Base-by-base conservation (phyloP, 1,140 invertebrate species). In the Bradysia coprophila region DNA sequence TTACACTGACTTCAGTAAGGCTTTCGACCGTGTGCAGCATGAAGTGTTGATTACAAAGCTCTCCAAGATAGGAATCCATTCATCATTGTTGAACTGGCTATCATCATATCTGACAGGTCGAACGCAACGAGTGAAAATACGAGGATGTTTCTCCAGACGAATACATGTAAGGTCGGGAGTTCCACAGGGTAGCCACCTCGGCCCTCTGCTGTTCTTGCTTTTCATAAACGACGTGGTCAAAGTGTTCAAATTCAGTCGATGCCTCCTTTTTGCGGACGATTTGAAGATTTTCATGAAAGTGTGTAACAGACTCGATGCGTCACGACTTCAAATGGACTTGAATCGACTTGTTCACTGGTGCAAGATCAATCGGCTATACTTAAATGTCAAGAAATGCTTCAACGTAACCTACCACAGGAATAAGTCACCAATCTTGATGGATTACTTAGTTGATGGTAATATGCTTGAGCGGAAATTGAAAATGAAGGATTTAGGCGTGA, bases 1-100 rank as follows among this genome's bases (percentile, higher is more conserved):
- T 21, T 45, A 47, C 37, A 47, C 43, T 31, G 28, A 31, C n/a
- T 31, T 31, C 28, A 9, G 8, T 9, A 31, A 31, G n/a, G 28
- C 28, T n/a, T 48, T 46, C 31, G 45, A 48, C 42, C 21, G 21
- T 4, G 32, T 48, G 21, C n/a, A 42, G 21, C 47, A 48, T 39
- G 21, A 33, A 22, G 16, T 48, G 21, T n/a, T 46, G 18, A 13
- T 40, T 33, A 9, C 16, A 21, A 46, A 44, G 40, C 22, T 46
- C 15, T 31, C 8, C 8, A 31, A 31, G n/a, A 8, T 31, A 8
- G 28, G 28, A 31, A n/a, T 31, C 8, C n/a, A 8, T 8, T 8
- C 8, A 8, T 8, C 8, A 8, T n/a, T 31, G n/a, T n/a, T 31
- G 8, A 31, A 31, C 8, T 31, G 28, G 28, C n/a, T 31, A 9